These are phyloP conservation scores for Pachliopta kotzebuea DNA, from an alignment of 2,888 invertebrate species.

Conservation along the genomic window DNA sequence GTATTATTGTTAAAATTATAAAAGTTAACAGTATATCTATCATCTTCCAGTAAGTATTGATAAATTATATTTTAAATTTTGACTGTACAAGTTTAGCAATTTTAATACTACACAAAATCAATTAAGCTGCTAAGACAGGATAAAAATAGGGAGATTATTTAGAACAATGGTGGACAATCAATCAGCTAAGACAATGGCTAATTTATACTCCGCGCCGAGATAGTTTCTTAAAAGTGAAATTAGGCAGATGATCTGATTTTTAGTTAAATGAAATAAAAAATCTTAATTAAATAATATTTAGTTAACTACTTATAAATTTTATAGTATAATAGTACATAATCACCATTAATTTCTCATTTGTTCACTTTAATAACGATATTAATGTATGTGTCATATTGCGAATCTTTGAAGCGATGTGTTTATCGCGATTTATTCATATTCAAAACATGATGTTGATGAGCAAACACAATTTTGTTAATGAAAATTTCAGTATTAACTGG, in stretches of 20 bases:
- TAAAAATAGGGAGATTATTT: not conserved
- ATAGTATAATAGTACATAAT: not conserved
- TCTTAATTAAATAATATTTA: not conserved
- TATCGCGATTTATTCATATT: slow-evolving; percentile 23
- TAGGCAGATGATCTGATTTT: not conserved
- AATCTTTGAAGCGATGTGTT: slow-evolving; percentile 19
- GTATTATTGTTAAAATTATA: not conserved
- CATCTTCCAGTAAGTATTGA: slow-evolving; percentile 6
- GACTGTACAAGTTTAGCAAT: not conserved
- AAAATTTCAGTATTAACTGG: slow-evolving; percentile 25
- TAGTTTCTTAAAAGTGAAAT: not conserved
- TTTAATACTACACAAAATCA: too few species aligned
- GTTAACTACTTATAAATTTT: not conserved
- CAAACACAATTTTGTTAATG: slow-evolving; percentile 23
- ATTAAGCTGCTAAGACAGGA: not conserved
- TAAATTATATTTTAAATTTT: not conserved
- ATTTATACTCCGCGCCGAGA: not conserved
- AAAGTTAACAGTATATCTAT: slow-evolving; percentile 7
- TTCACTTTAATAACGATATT: not conserved
- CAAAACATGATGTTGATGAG: slow-evolving; percentile 25
- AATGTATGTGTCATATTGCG: not conserved
- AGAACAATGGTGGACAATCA: too few species aligned
- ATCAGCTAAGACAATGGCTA: too few species aligned
- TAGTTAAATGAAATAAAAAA: not conserved
- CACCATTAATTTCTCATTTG: not conserved